Evolutionary conservation across 2,113 vertebrate species (phyloP).

Genomic region (Clinocottus analis): DNA sequence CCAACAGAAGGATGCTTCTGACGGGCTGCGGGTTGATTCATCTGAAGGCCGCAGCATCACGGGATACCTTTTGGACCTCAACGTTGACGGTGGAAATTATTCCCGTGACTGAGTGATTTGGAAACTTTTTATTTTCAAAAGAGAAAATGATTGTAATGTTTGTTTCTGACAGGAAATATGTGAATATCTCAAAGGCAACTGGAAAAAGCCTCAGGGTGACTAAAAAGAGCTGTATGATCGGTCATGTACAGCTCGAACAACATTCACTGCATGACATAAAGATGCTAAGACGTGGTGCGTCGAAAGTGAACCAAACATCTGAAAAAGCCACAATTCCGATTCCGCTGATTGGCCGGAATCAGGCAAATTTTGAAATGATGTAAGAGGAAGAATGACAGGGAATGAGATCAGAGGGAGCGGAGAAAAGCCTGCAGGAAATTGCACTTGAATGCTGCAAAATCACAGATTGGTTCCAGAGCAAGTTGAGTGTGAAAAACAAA

Average conservation of each 20-base stretch:
- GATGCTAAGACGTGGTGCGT: not conserved
- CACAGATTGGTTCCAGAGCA: not conserved
- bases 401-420: not conserved
- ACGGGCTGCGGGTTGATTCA: not conserved
- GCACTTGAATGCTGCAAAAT: not conserved
- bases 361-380: not conserved
- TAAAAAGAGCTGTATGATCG: not conserved
- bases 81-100: not conserved
- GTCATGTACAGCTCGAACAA: not conserved
- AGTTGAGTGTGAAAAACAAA: not conserved
- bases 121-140: not conserved
- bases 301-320: too few species aligned
- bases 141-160: not conserved
- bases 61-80: not conserved
- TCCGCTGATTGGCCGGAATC: not conserved
- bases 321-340: not conserved
- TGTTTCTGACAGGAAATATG: not conserved
- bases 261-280: not conserved
- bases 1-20: constrained; percentile 5
- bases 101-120: not conserved
- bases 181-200: constrained; percentile 1
- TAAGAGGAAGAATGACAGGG: too few species aligned
- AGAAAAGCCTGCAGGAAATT: not conserved
- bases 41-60: not conserved
- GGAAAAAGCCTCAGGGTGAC: not conserved